Evolutionary conservation across 2,888 invertebrate genomes (phyloP), one percentile per base, ranked within the genome.

Genomic region (Eupeodes latifasciatus): DNA sequence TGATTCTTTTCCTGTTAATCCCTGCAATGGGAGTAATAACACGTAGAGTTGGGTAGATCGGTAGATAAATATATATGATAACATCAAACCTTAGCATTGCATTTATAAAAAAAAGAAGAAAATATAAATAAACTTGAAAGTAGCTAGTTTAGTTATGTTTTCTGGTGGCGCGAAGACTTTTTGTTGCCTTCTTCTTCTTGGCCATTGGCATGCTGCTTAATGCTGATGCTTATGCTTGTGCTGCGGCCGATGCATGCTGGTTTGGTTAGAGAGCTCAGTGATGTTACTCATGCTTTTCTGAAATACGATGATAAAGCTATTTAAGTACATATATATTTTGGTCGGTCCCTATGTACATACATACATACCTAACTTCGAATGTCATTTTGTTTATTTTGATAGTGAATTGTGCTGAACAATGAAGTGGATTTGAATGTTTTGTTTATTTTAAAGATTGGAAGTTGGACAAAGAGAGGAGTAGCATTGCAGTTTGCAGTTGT

Each of bases 1-100:
- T 62, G 11, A 12, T 61, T 47, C 55, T 19, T 44, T 71, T 19
- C 40, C 55, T 14, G 40, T 40, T 71, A 82, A 82, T 82, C 76
- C 82, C 62, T 62, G 27, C 51, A 47, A 44, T 53, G 49, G 67
- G 53, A 61, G 53, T 27, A 69, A 69, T 53, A 53, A 69, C 47
- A 61, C 72, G 47, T 61, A 67, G 36, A 71, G 55, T 71, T 40
- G 69, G 59, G 16, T 47, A 78, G 59, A 51, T 77, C 27, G 27
- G 27, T 27, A 27, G 27, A 27, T 27, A 27, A 27, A 27, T 2
- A 27, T 27, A 27, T 36, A n/a, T 11, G 4, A 75, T 47, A 44
- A 36, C 5, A 36, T 0, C 40, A 27, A 40, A 44, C 36, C 11
- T 49, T 57, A 2, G 40, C 4, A 11, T 19, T 7, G 53, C 69